These are phyloP conservation scores for Diabrotica balteata DNA, from an alignment of 2,888 invertebrate genomes.

Conservation along the genomic window DNA sequence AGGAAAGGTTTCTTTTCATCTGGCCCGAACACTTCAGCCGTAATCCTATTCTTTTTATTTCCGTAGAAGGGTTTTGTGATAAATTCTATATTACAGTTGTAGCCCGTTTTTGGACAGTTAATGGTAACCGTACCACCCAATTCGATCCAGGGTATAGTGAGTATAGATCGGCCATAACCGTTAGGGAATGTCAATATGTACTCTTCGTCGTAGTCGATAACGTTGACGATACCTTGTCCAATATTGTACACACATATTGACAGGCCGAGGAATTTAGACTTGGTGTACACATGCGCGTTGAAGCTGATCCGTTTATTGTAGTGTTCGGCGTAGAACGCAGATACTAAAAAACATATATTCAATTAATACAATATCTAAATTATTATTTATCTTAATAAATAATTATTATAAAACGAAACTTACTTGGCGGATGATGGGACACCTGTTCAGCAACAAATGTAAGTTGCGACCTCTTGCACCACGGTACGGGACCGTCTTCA, in stretches of 20 bases:
- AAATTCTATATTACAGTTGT: constrained; percentile 92
- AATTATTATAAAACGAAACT: constrained; percentile 38
- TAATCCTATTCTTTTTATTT: constrained; percentile 89
- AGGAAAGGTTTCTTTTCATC: constrained; percentile 90
- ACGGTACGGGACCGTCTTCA: constrained; percentile 87
- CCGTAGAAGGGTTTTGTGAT: constrained; percentile 98
- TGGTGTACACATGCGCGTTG: constrained; percentile 98
- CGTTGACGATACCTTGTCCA: constrained; percentile 90
- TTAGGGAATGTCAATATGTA: constrained; percentile 97
- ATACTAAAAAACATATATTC: constrained; percentile 69
- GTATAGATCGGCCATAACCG: constrained; percentile 97
- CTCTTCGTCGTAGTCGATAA: constrained; percentile 90
- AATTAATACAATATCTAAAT: background rate
- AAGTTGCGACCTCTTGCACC: constrained; percentile 87
- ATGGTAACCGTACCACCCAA: constrained; percentile 92
- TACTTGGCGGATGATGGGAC: constrained; percentile 98
- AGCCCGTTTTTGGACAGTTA: constrained; percentile 89
- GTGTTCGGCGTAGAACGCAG: constrained; percentile 99
- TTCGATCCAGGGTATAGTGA: constrained; percentile 99
- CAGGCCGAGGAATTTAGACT: constrained; percentile 97
- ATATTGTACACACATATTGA: constrained; percentile 98
- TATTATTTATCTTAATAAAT: no score
- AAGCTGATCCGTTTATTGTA: constrained; percentile 88
- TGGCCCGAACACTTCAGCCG: constrained; percentile 81
- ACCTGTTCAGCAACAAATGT: constrained; percentile 98